Evolutionary conservation across 1,140 invertebrate species (phyloP).

Genomic region (Pararge aegeria): DNA sequence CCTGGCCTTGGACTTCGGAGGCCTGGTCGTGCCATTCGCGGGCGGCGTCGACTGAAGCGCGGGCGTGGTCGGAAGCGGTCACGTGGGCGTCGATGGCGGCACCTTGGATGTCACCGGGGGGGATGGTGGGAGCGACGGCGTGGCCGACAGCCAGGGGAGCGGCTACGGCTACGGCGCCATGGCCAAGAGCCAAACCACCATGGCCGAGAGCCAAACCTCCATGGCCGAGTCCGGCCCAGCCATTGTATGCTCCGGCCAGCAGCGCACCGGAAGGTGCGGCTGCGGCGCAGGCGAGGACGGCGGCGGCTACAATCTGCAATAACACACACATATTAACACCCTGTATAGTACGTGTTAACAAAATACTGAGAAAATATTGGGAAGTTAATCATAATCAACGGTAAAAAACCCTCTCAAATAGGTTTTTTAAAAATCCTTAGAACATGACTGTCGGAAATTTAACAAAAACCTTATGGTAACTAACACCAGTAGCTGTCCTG

Average conservation of each 20-base stretch:
- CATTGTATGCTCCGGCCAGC: slow-evolving; percentile 53
- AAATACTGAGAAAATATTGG: no score
- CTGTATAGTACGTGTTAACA: no score
- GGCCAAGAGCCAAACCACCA: slow-evolving; percentile 39
- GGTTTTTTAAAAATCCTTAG: no score
- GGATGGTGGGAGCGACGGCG: slow-evolving; percentile 63
- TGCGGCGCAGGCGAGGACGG: slow-evolving; percentile 71
- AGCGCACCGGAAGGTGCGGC: slow-evolving; percentile 62
- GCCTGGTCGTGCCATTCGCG: slow-evolving; percentile 81
- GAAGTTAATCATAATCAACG: no score
- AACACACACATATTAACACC: no score
- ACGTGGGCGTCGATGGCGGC: slow-evolving; percentile 72
- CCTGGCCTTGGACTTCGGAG: slow-evolving; percentile 80
- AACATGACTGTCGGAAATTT: no score
- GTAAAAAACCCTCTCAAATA: no score
- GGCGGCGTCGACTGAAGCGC: slow-evolving; percentile 62
- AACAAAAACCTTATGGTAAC: no score
- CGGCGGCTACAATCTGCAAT: slow-evolving; percentile 65
- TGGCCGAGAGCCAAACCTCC: slow-evolving; percentile 37
- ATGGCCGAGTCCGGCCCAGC: slow-evolving; percentile 40
- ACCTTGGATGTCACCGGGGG: slow-evolving; percentile 59
- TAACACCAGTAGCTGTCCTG: no score
- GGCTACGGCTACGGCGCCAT: slow-evolving; percentile 50
- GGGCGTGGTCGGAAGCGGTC: slow-evolving; percentile 65
- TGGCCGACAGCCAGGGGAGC: slow-evolving; percentile 57